Conservation (phyloP, 2,888 invertebrate species). For the Hypsopygia costalis region DNA sequence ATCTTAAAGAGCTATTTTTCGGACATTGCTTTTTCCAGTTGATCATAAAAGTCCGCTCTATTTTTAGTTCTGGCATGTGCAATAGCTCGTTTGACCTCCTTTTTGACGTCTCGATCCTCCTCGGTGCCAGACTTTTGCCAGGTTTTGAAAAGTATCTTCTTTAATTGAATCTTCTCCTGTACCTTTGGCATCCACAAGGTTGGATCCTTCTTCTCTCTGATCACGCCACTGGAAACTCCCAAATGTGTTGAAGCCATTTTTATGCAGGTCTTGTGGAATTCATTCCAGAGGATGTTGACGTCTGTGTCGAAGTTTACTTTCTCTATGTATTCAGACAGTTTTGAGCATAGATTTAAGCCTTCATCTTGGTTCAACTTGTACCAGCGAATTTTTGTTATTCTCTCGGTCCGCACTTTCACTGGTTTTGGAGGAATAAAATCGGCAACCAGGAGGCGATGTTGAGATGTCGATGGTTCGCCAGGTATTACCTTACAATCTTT, state of each 20-base stretch:
- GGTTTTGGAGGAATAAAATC: background rate
- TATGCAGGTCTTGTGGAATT: background rate
- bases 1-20: too few species aligned
- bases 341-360: background rate
- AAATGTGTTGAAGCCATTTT: background rate
- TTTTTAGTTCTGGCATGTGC: too few species aligned
- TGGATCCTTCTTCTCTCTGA: constrained; percentile 5
- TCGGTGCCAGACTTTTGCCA: too few species aligned
- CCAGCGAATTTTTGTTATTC: background rate
- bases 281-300: background rate
- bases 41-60: too few species aligned
- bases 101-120: too few species aligned
- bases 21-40: too few species aligned
- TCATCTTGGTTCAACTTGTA: background rate
- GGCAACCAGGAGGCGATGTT: background rate
- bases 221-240: background rate
- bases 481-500: background rate
- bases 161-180: too few species aligned
- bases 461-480: background rate
- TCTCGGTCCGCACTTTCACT: background rate
- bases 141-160: too few species aligned
- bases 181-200: constrained; percentile 12
- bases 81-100: too few species aligned
- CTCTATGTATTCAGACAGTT: background rate
- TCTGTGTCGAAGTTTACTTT: background rate